Evolutionary conservation across 2,888 invertebrate genomes (phyloP).

Genomic region (Polydesmus complanatus): DNA sequence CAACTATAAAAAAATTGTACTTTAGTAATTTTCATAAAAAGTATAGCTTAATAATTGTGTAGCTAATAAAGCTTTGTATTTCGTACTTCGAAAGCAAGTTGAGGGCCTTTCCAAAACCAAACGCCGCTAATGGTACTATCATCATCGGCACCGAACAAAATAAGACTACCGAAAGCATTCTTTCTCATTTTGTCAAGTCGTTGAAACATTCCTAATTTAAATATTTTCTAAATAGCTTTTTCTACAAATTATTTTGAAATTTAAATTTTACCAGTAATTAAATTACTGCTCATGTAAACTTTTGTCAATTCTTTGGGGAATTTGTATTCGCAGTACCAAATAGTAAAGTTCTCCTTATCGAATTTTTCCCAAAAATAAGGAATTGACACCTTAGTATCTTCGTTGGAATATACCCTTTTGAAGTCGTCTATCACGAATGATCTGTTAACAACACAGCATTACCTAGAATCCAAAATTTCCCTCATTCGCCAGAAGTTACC

Average conservation of each 20-base stretch:
- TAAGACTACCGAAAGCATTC: conserved; percentile 83
- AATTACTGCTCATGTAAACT: conserved; percentile 96
- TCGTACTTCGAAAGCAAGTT: conserved; percentile 66
- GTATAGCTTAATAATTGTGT: conserved; percentile 10
- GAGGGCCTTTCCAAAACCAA: conserved; percentile 96
- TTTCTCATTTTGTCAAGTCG: conserved; percentile 96
- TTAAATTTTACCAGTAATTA: conserved; percentile 58
- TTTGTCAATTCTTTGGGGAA: conserved; percentile 81
- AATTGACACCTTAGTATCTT: conserved; percentile 80
- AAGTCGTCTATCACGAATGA: conserved; percentile 93
- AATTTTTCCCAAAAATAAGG: conserved; percentile 98
- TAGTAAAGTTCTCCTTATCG: conserved; percentile 87
- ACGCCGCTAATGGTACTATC: conserved; percentile 86
- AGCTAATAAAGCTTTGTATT: conserved; percentile 12
- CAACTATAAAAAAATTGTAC: conserved; percentile 37
- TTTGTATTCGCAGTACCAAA: conserved; percentile 96
- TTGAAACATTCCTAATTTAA: conserved; percentile 79
- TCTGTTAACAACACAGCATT: no score
- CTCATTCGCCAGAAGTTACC: no score
- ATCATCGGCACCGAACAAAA: conserved; percentile 83
- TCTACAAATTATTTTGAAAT: conserved; percentile 8
- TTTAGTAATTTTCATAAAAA: conserved; percentile 16
- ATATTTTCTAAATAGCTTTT: no score
- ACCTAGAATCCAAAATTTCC: no score
- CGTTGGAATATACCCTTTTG: conserved; percentile 93